These are phyloP conservation scores for Enteromius paludinosus DNA, from an alignment of 2,797 vertebrate genomes.

Conservation along the genomic window DNA sequence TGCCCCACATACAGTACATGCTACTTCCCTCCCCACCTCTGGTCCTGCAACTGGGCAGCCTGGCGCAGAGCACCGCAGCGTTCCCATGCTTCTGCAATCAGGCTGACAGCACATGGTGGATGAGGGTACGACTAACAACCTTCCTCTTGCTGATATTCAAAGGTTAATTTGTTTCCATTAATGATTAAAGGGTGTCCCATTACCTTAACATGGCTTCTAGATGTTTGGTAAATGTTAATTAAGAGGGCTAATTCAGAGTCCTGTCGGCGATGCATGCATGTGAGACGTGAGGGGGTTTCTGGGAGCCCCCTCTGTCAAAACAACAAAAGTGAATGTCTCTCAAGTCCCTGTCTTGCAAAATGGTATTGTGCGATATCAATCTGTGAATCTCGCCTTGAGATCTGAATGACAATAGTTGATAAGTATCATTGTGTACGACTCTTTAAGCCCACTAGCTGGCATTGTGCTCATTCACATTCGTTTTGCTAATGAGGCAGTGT, in stretches of 20 bases:
- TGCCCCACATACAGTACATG: conserved; percentile 76
- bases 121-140: conserved; percentile 55
- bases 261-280: conserved; percentile 45
- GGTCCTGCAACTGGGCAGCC: conserved; percentile 21
- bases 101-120: conserved; percentile 44
- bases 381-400: conserved; percentile 39
- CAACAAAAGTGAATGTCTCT: conserved; percentile 45
- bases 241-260: conserved; percentile 55
- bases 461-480: conserved; percentile 36
- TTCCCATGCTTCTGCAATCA: conserved; percentile 57
- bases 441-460: conserved; percentile 30
- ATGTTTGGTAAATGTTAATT: conserved; percentile 66
- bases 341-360: conserved; percentile 21
- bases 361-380: conserved; percentile 55
- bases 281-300: conserved; percentile 1
- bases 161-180: conserved; percentile 78
- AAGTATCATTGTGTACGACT: conserved; percentile 41
- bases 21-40: conserved; percentile 65
- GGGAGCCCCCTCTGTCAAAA: conserved; percentile 20
- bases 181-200: conserved; percentile 70
- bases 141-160: conserved; percentile 71
- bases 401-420: conserved; percentile 67
- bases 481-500: conserved; percentile 9
- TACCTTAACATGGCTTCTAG: conserved; percentile 61
- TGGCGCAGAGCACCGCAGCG: background rate